Base-by-base conservation (phyloP, 1,140 invertebrate species). In the Drosophila bocki region DNA sequence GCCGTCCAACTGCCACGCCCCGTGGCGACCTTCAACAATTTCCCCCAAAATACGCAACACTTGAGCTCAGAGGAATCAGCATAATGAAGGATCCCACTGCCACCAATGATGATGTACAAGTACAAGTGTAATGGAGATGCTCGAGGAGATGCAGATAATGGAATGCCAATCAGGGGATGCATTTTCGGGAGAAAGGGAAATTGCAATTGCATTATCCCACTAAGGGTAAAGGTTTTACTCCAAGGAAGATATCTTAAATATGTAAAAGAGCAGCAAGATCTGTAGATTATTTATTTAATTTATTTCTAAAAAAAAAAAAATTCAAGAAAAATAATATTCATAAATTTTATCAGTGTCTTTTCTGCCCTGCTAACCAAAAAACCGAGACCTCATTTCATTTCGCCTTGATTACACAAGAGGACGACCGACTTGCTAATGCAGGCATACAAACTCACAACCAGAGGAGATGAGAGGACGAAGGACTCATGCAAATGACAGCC, bases 21-120 rank as follows among this genome's bases (percentile, higher is more conserved):
- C 48, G 32, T 58, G 75, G 75, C 80, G 62, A 82, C 80, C 80
- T 82, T 82, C 62, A 78, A 51, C 58, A 78, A 72, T 78, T 82
- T 42, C 45, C 50, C 54, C 51, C 72, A 71, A 67, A 67, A 68
- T 54, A 80, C 58, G 59, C 54, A 42, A 51, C 57, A 62, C 44
- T 61, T 41, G 61, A 39, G 19, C 60, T 75, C 64, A 15, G 65
- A 37, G 53, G 45, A 74, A 74, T 74, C 67, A 72, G 45, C 44
- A 72, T 74, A 74, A 74, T 74, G 70, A 74, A 74, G 67, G 54
- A 74, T 59, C 39, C 72, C 29, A 53, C 33, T 48, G 62, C 41
- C 51, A 12, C 35, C 48, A 15, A 26, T 54, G 33, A 54, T 22
- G 60, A 61, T 35, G 48, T 58, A 33, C 32, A 7, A 54, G 33